phyloP scores from a whole-genome alignment of 2,113 vertebrate species.

The Dolichotis patagonum region DNA sequence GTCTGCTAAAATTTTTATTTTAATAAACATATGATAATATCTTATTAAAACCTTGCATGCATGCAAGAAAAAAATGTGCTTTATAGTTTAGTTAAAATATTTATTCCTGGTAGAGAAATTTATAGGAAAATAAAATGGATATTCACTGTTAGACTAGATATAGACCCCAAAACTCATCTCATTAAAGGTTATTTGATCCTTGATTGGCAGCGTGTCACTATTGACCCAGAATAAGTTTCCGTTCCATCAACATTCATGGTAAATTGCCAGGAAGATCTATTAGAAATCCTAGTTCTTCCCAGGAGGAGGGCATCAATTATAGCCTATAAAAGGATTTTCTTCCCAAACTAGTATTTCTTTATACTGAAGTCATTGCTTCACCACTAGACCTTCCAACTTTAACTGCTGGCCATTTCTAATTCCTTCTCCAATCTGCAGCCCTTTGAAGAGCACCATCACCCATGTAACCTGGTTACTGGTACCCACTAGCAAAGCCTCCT shows the following conservation, averaged over 20 bases:
- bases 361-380: not conserved
- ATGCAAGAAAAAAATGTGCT: not conserved
- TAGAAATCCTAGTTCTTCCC: not conserved
- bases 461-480: not conserved
- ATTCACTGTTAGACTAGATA: not conserved
- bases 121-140: not conserved
- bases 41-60: not conserved
- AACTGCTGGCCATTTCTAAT: not conserved
- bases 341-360: not conserved
- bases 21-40: not conserved
- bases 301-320: not conserved
- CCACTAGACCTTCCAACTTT: not conserved
- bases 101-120: not conserved
- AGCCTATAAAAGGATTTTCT: not conserved
- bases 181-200: not conserved
- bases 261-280: not conserved
- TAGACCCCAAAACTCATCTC: not conserved
- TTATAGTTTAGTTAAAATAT: not conserved
- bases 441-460: not conserved
- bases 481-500: not conserved
- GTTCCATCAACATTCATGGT: slow-evolving; percentile 16
- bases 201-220: not conserved
- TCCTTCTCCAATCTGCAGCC: not conserved
- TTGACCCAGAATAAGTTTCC: not conserved
- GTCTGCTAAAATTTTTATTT: not conserved